Evolutionary conservation across 2,888 invertebrate species (phyloP), one percentile per base, ranked within the genome.

Genomic region (Drosophila greeni): DNA sequence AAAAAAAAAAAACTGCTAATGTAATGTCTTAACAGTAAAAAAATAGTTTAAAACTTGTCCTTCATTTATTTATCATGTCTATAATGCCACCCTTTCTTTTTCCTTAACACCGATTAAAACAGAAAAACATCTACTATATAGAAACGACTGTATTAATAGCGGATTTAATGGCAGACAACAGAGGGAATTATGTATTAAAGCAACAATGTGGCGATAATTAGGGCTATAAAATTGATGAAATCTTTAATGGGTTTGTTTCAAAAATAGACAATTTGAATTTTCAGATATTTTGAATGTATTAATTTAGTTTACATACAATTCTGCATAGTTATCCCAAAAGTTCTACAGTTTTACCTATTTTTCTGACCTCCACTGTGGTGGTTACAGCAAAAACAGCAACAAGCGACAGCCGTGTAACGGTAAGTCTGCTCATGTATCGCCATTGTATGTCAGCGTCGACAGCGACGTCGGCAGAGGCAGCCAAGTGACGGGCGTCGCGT

Each of bases 321-420:
- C n/a, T n/a, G n/a, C n/a, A n/a, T n/a, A n/a, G n/a, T n/a, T n/a
- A n/a, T n/a, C n/a, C n/a, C 29, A 47, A 26, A 16, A 12, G 29
- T 18, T 45, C 29, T 16, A 14, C 2, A 26, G 26, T 11, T 20
- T 11, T 20, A 2, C 18, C 8, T 29, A 37, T 16, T 37, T 51
- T 55, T 62, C 14, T 66, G 20, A 8, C 31, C 24, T 3, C 37
- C 66, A 34, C 20, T 45, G 31, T 23, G 23, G n/a, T 59, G 26
- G 33, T 34, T 18, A 45, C 4, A 9, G 33, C 39, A 48, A 36
- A 49, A 39, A 49, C 62, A 43, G 29, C 52, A 47, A 55, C 48
- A 47, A 54, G 56, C 52, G 16, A 31, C 53, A 42, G 29, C 43
- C 23, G 61, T 43, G 61, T 62, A 60, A 60, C 61, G 60, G 62